These are phyloP conservation scores for Anagyrus pseudococci DNA, from an alignment of 2,888 invertebrate genomes.

Conservation along the genomic window DNA sequence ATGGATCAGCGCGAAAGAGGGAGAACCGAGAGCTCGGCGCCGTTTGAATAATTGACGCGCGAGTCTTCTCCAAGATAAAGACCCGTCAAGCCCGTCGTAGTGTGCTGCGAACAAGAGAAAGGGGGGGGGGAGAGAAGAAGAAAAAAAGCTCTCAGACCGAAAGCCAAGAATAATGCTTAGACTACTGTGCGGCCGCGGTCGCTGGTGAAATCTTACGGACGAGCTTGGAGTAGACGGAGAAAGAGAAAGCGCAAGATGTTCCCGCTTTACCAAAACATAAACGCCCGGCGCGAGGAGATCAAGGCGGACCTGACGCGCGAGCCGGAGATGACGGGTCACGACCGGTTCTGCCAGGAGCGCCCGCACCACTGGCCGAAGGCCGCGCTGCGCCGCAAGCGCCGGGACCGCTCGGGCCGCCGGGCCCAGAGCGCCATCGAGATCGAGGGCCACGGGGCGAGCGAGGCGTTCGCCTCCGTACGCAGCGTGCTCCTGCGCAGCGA, in stretches of 20 bases:
- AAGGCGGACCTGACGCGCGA: slow-evolving; percentile 22
- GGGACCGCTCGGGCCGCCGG: slow-evolving; percentile 52
- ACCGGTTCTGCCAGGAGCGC: slow-evolving; percentile 66
- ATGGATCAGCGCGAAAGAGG: neutral
- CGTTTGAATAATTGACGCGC: neutral
- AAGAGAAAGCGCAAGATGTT: slow-evolving; percentile 18
- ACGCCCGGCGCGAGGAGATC: slow-evolving; percentile 62
- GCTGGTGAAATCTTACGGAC: neutral
- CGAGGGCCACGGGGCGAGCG: slow-evolving; percentile 46
- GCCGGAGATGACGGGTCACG: slow-evolving; percentile 77
- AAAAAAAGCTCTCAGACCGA: neutral
- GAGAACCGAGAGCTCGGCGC: neutral
- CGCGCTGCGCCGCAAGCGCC: slow-evolving; percentile 50
- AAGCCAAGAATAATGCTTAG: neutral
- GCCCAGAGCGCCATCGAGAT: slow-evolving; percentile 59
- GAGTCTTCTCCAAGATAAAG: neutral
- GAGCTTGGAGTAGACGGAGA: neutral
- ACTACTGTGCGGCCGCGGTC: neutral
- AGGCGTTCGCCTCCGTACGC: slow-evolving; percentile 53
- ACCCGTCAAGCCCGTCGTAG: no score
- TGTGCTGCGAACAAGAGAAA: neutral
- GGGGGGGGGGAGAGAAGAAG: no score
- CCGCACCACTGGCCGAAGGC: slow-evolving; percentile 66
- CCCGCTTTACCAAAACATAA: slow-evolving; percentile 35
- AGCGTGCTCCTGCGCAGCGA: slow-evolving; percentile 58